A percentile compares a stretch with the other conserved stretches of the same genome.
Evolutionary conservation across 64 coral and sea anemone genomes (phyloP).

Genomic region (Acropora yongei): DNA sequence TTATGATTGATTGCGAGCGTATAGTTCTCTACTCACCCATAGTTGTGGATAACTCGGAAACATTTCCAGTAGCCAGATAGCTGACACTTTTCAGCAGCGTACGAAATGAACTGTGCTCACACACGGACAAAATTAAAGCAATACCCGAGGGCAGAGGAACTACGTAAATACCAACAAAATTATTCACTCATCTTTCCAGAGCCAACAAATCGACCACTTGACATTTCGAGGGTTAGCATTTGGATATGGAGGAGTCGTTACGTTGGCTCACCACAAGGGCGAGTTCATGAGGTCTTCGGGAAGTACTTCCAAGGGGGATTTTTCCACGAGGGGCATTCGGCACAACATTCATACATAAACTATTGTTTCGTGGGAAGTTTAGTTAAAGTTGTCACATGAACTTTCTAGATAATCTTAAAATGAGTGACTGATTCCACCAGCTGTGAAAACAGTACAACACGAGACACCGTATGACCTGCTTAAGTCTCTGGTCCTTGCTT

Average conservation of each 20-base stretch:
- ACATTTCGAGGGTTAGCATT: neutral
- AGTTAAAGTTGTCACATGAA: neutral
- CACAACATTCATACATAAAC: neutral
- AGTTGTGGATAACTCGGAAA: too few relatives aligned
- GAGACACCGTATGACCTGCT: too few relatives aligned
- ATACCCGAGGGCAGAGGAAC: neutral
- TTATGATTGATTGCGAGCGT: too few relatives aligned
- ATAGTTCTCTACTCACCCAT: too few relatives aligned
- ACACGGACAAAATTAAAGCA: neutral
- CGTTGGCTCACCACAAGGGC: neutral
- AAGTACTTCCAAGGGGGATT: too few relatives aligned
- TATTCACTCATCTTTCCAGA: neutral
- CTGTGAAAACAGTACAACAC: conserved; percentile 28
- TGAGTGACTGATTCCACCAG: conserved; percentile 39
- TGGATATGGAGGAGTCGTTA: neutral
- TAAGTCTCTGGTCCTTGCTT: too few relatives aligned
- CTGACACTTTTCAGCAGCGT: too few relatives aligned
- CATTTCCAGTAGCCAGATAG: too few relatives aligned
- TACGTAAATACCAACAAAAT: neutral
- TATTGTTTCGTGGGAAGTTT: neutral
- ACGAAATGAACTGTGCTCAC: neutral
- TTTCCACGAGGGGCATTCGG: too few relatives aligned
- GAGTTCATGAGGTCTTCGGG: neutral
- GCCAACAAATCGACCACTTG: neutral
- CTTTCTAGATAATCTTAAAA: conserved; percentile 8